Base-by-base conservation (phyloP, 2,888 invertebrate species). In the Sarcophaga variegata region DNA sequence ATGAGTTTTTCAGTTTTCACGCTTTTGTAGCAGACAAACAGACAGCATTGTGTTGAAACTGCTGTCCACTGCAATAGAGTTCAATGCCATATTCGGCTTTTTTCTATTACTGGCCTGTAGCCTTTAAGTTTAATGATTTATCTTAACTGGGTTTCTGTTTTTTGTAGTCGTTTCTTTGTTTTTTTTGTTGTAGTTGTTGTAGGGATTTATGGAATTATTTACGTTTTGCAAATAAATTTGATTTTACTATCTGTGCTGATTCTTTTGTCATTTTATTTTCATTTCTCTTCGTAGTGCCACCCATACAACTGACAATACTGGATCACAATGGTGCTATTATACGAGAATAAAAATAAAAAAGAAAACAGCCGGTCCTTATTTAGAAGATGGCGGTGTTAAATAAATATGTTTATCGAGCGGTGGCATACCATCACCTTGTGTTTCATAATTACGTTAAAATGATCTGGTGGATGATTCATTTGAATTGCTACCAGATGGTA, bases 301-400 rank as follows among this genome's bases (percentile, higher is more conserved):
- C 97, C 72, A 96, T 96, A 80, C 95, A 96, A 88, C 94, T 97
- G 90, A 95, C 96, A 88, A 95, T 97, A 90, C 94, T 96, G 90
- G 96, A 97, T 92, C 96, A 96, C 88, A 95, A 95, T 90, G 96
- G 96, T 10, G 95, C 94, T 78, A 95, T 95, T 88, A 94, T 96
- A 88, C 95, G 95, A 81, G 95, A 96, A 87, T 95, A 96, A 27
- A 27, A 27, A 4, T 4, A 27, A 4, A 27, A 27, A 27, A 27
- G 6, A 5, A 0, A 74, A 94, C 96, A 45, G n/a, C 20, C 20
- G 20, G 20, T 20, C 20, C 20, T 20, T 20, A 20, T 20, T 20
- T 20, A 20, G 20, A 20, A 20, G 20, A 1, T 20, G 20, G 1
- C 20, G 20, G 20, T 90, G 95, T 97, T 87, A 96, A 96, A 91